A percentile compares a stretch with the other conserved stretches of the same genome.
phyloP scores from a whole-genome alignment of 2,888 invertebrate genomes.

The Metellina segmentata region DNA sequence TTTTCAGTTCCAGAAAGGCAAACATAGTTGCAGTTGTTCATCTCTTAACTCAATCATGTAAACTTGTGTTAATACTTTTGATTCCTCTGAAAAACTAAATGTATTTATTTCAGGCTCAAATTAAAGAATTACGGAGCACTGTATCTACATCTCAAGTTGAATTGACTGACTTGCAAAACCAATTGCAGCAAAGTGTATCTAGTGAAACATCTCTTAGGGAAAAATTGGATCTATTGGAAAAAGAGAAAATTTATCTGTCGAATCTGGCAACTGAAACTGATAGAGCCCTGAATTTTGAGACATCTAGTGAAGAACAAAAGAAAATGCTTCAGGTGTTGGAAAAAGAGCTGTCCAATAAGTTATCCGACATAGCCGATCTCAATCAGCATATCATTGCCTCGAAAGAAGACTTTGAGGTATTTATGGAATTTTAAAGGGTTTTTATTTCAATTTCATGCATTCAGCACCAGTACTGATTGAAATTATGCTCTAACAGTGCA shows the following conservation, averaged over 20 bases:
- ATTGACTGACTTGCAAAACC: neutral
- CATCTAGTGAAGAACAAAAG: neutral
- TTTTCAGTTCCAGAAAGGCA: too few species aligned
- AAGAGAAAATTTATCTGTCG: neutral
- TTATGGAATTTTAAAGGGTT: neutral
- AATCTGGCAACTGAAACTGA: neutral
- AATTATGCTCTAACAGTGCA: too few species aligned
- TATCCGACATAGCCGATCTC: neutral
- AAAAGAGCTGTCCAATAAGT: constrained; percentile 10
- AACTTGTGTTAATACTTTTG: neutral
- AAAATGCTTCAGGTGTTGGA: neutral
- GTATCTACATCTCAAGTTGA: neutral
- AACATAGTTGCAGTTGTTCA: neutral
- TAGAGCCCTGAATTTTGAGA: constrained; percentile 4
- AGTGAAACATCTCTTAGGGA: constrained; percentile 9
- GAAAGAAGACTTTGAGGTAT: constrained; percentile 20
- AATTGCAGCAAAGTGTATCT: neutral
- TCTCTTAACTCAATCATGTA: neutral
- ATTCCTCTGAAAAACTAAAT: neutral
- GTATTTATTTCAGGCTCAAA: constrained; percentile 6
- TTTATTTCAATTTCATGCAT: neutral
- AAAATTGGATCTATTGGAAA: neutral
- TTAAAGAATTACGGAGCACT: neutral
- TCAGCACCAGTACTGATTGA: too few species aligned
- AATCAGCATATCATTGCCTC: neutral